These are phyloP conservation scores for Morone chrysops DNA, from an alignment of 2,113 vertebrate species.

Conservation along the genomic window DNA sequence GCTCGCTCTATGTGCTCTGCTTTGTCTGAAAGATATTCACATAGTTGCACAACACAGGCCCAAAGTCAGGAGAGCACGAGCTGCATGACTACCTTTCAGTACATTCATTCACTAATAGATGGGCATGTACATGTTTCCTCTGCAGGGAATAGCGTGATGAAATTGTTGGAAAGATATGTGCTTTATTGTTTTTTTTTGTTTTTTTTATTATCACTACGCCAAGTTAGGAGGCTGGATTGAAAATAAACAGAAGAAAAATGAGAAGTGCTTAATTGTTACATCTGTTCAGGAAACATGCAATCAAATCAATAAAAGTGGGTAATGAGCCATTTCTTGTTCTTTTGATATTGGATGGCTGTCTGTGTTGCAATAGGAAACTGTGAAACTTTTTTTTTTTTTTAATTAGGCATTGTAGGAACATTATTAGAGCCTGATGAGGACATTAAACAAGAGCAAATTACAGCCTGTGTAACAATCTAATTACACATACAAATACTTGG, in stretches of 20 bases:
- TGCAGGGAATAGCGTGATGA: slow-evolving; percentile 37
- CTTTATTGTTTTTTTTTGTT: not conserved
- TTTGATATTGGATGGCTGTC: not conserved
- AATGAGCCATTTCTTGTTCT: not conserved
- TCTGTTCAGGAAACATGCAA: slow-evolving; percentile 4
- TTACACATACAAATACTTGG: not conserved
- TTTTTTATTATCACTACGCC: not conserved
- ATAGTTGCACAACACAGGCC: slow-evolving; percentile 58
- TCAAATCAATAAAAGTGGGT: slow-evolving; percentile 3
- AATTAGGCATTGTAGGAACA: not conserved
- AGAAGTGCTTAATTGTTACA: slow-evolving; percentile 17
- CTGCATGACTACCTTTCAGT: slow-evolving; percentile 43
- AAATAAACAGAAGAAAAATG: not conserved
- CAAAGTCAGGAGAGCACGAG: slow-evolving; percentile 48
- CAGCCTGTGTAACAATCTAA: slow-evolving; percentile 1
- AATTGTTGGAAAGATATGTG: slow-evolving; percentile 30
- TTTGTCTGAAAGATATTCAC: slow-evolving; percentile 56
- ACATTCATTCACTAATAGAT: slow-evolving; percentile 48
- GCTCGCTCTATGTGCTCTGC: slow-evolving; percentile 42
- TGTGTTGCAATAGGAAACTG: not conserved
- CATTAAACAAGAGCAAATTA: not conserved
- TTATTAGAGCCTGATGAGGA: not conserved
- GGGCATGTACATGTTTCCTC: slow-evolving; percentile 45
- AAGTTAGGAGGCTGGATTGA: slow-evolving; percentile 1
- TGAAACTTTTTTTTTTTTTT: not conserved